Conservation (phyloP, 2,888 invertebrate genomes). For the Augiades crinisus region DNA sequence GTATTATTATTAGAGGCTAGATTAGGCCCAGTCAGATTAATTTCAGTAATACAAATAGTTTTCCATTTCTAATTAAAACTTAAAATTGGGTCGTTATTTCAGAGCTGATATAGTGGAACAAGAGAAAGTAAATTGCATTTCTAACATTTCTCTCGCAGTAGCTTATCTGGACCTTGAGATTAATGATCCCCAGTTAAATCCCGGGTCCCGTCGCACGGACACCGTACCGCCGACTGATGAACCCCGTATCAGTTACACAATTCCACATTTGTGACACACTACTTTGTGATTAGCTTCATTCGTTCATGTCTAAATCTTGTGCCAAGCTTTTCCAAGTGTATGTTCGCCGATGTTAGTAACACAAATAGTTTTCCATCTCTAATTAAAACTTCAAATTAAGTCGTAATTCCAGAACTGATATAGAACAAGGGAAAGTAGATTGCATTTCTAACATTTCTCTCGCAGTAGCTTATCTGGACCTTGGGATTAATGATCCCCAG, state of each 20-base stretch:
- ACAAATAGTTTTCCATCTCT: background rate
- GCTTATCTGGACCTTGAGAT: slow-evolving; percentile 66
- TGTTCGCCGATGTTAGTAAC: no score
- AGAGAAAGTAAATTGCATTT: slow-evolving; percentile 14
- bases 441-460: slow-evolving; percentile 28
- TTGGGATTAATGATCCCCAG: slow-evolving; percentile 64
- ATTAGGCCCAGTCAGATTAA: no score
- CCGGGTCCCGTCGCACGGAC: slow-evolving; percentile 48
- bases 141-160: slow-evolving; percentile 34
- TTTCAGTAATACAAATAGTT: no score
- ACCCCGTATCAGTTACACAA: slow-evolving; percentile 40
- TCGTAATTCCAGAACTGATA: background rate
- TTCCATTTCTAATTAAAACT: background rate
- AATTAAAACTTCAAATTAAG: background rate
- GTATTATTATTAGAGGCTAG: no score
- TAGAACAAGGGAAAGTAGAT: slow-evolving; percentile 14
- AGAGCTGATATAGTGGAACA: slow-evolving; percentile 7
- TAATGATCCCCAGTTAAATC: slow-evolving; percentile 61
- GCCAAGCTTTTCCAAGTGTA: slow-evolving; percentile 7
- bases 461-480: slow-evolving; percentile 56
- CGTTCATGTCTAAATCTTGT: slow-evolving; percentile 25
- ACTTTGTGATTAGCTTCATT: slow-evolving; percentile 40
- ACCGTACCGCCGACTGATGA: slow-evolving; percentile 47
- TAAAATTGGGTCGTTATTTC: background rate
- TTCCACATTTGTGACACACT: slow-evolving; percentile 41